phyloP scores from a whole-genome alignment of 2,113 vertebrate genomes.

The Micromys minutus region DNA sequence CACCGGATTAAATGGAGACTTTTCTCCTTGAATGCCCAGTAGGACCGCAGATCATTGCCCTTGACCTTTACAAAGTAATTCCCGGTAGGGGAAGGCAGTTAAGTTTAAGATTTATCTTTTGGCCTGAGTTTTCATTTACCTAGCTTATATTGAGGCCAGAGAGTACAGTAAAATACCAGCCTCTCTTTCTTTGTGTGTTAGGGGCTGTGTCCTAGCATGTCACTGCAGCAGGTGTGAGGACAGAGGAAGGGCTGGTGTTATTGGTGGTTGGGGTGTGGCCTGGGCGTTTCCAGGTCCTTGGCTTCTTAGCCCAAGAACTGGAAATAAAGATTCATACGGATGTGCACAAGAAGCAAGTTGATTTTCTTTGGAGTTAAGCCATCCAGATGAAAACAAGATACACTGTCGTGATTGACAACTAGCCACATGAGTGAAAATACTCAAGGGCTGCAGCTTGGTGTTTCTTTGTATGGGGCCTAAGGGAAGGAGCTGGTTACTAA shows the following conservation, averaged over 20 bases:
- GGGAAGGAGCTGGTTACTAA: not conserved
- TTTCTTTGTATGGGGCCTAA: not conserved
- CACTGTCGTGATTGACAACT: not conserved
- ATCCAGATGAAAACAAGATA: not conserved
- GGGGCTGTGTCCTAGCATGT: not conserved
- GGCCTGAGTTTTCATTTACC: not conserved
- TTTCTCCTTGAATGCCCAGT: not conserved
- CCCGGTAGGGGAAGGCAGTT: too few relatives aligned
- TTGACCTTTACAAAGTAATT: not conserved
- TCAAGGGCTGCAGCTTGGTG: not conserved
- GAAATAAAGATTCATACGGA: not conserved
- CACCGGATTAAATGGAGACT: not conserved
- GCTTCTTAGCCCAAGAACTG: not conserved
- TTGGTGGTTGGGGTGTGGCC: not conserved
- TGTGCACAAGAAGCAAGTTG: not conserved
- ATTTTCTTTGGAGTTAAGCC: not conserved
- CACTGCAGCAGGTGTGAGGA: not conserved
- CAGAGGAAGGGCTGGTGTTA: too few relatives aligned
- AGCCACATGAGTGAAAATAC: not conserved
- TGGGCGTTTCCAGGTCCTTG: not conserved
- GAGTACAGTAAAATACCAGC: not conserved
- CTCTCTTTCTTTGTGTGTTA: not conserved
- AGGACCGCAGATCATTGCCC: too few relatives aligned
- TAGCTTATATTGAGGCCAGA: not conserved
- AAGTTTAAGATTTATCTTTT: not conserved